These are phyloP conservation scores for Morelia viridis DNA, from an alignment of 2,797 vertebrate genomes.

Conservation along the genomic window DNA sequence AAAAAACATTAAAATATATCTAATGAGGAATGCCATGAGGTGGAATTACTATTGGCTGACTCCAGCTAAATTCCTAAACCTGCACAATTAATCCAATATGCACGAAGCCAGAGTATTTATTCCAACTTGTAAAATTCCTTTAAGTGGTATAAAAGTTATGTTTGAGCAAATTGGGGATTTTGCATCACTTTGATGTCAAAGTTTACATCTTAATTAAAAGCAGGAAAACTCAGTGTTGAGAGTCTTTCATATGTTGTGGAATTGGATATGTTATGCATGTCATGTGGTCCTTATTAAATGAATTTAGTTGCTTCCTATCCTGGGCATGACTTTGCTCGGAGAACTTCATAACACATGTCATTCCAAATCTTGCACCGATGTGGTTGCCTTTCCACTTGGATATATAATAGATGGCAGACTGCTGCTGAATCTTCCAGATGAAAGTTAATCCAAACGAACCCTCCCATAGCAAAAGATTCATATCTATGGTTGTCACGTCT, in stretches of 20 bases:
- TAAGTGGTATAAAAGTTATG: conserved; percentile 58
- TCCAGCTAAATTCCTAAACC: conserved; percentile 38
- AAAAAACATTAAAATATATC: conserved; percentile 39
- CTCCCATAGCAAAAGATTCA: background rate
- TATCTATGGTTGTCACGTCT: background rate
- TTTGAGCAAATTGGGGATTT: conserved; percentile 57
- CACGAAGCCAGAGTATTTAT: conserved; percentile 46
- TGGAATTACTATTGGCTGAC: conserved; percentile 40
- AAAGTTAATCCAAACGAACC: background rate
- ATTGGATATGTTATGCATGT: conserved; percentile 40
- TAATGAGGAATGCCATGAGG: conserved; percentile 48
- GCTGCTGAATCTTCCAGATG: background rate
- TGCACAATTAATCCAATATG: conserved; percentile 48
- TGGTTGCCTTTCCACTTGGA: background rate
- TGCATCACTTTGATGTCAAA: conserved; percentile 49
- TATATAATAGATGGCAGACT: background rate
- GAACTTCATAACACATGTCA: conserved; percentile 23
- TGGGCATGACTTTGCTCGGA: conserved; percentile 18
- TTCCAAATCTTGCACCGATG: background rate
- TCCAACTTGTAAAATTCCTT: conserved; percentile 52
- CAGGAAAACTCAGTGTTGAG: conserved; percentile 47
- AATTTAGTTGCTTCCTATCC: conserved; percentile 55
- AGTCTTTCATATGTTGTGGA: conserved; percentile 28
- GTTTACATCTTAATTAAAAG: conserved; percentile 53
- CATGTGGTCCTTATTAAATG: conserved; percentile 66